Evolutionary conservation across 2,113 vertebrate genomes (phyloP).

Genomic region (Pyxicephalus adspersus): DNA sequence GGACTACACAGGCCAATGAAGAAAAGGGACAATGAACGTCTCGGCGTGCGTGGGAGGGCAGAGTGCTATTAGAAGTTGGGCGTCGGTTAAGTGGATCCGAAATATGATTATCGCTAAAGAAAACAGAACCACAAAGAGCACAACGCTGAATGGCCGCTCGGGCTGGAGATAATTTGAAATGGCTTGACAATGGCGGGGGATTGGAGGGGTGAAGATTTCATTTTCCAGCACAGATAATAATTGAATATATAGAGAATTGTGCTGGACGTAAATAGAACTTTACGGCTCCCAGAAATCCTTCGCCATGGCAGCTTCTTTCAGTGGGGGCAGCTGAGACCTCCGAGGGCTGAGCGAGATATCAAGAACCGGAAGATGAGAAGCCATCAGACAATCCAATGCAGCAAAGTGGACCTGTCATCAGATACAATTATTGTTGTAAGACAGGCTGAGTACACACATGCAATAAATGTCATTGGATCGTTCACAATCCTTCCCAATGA

Average conservation of each 20-base stretch:
- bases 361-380: too few relatives aligned
- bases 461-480: too few relatives aligned
- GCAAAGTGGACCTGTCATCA: neutral
- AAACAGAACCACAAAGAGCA: constrained; percentile 12
- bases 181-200: constrained; percentile 2
- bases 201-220: neutral
- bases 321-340: constrained; percentile 16
- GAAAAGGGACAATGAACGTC: neutral
- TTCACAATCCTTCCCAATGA: too few relatives aligned
- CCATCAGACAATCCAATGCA: neutral
- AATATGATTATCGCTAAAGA: constrained; percentile 4
- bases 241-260: neutral
- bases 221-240: neutral
- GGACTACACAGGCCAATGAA: neutral
- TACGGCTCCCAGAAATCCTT: neutral
- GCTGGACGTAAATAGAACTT: constrained; percentile 11
- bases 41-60: neutral
- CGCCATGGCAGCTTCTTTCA: neutral
- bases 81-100: constrained; percentile 26
- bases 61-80: constrained; percentile 29
- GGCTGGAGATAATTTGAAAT: neutral
- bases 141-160: constrained; percentile 7
- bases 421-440: too few relatives aligned
- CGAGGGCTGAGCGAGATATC: neutral
- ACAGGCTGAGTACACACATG: neutral